These are phyloP conservation scores for Brachylomia viminalis DNA, from an alignment of 2,888 invertebrate species.

Conservation along the genomic window DNA sequence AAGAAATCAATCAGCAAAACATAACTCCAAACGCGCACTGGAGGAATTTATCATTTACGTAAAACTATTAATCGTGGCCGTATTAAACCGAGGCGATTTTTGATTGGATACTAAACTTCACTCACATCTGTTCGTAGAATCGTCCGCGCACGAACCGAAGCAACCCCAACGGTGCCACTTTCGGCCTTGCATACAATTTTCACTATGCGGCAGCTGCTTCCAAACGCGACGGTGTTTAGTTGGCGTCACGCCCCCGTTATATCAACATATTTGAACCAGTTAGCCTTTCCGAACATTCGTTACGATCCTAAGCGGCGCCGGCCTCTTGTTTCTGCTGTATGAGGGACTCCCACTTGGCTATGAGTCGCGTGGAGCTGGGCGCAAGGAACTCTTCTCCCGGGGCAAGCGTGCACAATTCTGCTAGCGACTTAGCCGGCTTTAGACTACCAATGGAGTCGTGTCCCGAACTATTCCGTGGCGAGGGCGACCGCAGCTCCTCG, in stretches of 20 bases:
- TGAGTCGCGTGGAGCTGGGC: slow-evolving; percentile 93
- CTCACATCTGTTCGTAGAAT: slow-evolving; percentile 58
- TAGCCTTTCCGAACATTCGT: slow-evolving; percentile 65
- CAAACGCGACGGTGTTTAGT: slow-evolving; percentile 62
- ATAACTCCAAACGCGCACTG: slow-evolving; percentile 62
- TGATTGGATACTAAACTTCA: slow-evolving; percentile 63
- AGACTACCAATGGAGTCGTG: slow-evolving; percentile 88
- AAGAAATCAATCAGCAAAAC: slow-evolving; percentile 79
- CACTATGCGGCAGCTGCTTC: slow-evolving; percentile 64
- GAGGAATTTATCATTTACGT: slow-evolving; percentile 54
- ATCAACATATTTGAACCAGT: slow-evolving; percentile 74
- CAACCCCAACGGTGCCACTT: slow-evolving; percentile 65
- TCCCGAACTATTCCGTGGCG: slow-evolving; percentile 85
- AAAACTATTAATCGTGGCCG: slow-evolving; percentile 33
- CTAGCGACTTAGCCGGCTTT: slow-evolving; percentile 93
- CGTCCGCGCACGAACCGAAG: slow-evolving; percentile 51
- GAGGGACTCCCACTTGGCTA: slow-evolving; percentile 95
- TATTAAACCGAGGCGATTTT: slow-evolving; percentile 42
- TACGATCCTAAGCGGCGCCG: slow-evolving; percentile 83
- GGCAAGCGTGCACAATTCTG: slow-evolving; percentile 92
- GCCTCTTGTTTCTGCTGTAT: slow-evolving; percentile 92
- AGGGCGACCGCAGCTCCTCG: slow-evolving; percentile 87
- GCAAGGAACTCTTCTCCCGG: slow-evolving; percentile 92
- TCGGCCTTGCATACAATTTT: slow-evolving; percentile 62
- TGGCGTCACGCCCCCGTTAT: slow-evolving; percentile 71